A percentile compares a stretch with the other conserved stretches of the same genome.
These are phyloP conservation scores for Colius striatus DNA, from an alignment of 2,113 vertebrate genomes.

Conservation along the genomic window DNA sequence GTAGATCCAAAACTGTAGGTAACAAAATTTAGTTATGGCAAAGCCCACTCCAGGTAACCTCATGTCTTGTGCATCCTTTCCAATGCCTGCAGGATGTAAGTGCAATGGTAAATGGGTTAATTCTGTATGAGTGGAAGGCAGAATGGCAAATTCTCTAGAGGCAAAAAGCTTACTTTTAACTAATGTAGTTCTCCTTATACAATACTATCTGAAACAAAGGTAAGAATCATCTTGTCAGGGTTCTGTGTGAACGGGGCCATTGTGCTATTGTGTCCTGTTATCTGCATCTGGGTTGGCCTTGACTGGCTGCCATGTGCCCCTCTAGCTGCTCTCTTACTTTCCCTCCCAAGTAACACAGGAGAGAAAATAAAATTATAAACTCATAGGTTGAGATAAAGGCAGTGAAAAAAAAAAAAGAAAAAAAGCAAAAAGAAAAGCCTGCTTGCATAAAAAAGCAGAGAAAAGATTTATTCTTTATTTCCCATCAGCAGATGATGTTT, in stretches of 20 bases:
- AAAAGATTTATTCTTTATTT: background rate
- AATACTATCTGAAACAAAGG: background rate
- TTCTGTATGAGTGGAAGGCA: background rate
- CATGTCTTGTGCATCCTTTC: background rate
- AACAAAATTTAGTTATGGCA: background rate
- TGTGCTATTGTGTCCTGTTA: background rate
- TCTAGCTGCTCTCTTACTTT: background rate
- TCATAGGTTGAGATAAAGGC: background rate
- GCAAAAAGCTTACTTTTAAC: background rate
- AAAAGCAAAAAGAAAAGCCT: background rate
- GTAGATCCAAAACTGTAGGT: background rate
- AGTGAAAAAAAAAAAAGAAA: background rate
- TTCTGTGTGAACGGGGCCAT: background rate
- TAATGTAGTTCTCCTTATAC: background rate
- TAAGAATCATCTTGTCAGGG: background rate
- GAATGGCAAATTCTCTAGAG: background rate
- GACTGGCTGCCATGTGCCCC: background rate
- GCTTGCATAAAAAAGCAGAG: background rate
- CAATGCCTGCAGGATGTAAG: background rate
- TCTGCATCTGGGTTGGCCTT: background rate
- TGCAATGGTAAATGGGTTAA: background rate
- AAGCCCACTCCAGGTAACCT: background rate
- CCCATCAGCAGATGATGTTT: background rate
- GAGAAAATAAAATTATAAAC: background rate
- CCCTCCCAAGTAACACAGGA: background rate